phyloP scores from a whole-genome alignment of 2,888 invertebrate genomes.

The Stegana nigrithorax region DNA sequence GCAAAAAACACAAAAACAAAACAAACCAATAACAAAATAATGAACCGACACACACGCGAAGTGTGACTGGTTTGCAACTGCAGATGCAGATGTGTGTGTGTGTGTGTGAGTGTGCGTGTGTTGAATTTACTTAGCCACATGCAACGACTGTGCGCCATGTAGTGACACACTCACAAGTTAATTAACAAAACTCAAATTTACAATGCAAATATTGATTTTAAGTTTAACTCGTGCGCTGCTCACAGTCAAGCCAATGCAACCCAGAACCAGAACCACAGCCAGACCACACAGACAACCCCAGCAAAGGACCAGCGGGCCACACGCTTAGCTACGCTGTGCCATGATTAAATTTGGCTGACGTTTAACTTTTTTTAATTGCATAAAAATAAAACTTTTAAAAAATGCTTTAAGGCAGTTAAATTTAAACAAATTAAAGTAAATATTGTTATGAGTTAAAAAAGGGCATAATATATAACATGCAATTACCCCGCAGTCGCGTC shows the following conservation, averaged over 20 bases:
- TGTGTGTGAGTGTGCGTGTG: neutral
- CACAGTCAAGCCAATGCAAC: no score
- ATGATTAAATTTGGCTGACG: conserved; percentile 27
- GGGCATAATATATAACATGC: conserved; percentile 22
- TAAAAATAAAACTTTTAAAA: neutral
- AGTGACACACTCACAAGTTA: conserved; percentile 23
- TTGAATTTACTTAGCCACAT: no score
- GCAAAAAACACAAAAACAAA: neutral
- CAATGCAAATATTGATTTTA: conserved; percentile 36
- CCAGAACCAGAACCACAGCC: no score
- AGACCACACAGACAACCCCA: no score
- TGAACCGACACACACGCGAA: neutral
- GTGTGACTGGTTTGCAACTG: neutral
- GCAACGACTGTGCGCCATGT: neutral
- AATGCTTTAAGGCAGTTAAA: neutral
- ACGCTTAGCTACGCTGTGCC: no score
- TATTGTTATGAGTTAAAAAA: conserved; percentile 23
- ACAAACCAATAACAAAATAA: no score
- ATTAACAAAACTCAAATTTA: conserved; percentile 37
- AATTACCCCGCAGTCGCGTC: neutral
- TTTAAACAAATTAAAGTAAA: neutral
- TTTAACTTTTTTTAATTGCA: conserved; percentile 25
- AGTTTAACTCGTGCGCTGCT: conserved; percentile 17
- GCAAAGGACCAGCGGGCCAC: no score
- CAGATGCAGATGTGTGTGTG: conserved; percentile 3